Evolutionary conservation across 2,888 invertebrate species (phyloP).

Genomic region (Metopia argyrocephala): DNA sequence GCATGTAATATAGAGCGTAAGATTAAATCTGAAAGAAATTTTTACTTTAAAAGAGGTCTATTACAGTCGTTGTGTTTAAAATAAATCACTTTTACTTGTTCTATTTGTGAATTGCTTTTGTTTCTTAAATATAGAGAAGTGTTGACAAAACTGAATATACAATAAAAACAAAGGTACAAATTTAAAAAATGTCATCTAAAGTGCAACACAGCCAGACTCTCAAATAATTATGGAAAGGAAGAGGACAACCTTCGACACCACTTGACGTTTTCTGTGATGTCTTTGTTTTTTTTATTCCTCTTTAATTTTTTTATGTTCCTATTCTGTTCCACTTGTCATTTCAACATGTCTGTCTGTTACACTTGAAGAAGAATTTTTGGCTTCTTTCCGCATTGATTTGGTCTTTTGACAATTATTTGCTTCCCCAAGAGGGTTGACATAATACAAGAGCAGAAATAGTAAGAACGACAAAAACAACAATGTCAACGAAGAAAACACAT

Average conservation of each 20-base stretch:
- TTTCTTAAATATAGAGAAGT: constrained; percentile 21
- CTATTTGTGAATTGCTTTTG: constrained; percentile 9
- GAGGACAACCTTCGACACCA: constrained; percentile 60
- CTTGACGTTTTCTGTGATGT: constrained; percentile 56
- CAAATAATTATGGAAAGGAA: constrained; percentile 33
- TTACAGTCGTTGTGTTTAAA: background rate
- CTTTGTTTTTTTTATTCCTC: background rate
- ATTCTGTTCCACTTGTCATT: constrained; percentile 15
- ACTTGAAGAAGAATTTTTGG: constrained; percentile 57
- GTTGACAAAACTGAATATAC: background rate
- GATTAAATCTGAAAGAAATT: background rate
- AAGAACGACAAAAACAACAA: constrained; percentile 23
- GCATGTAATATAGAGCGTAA: no score
- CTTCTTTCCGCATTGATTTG: constrained; percentile 64
- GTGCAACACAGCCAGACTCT: constrained; percentile 44
- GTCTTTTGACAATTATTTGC: constrained; percentile 61
- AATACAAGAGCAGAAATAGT: constrained; percentile 36
- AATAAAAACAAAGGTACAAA: constrained; percentile 4
- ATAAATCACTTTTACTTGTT: constrained; percentile 22
- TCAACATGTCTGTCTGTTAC: constrained; percentile 37
- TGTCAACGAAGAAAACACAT: background rate
- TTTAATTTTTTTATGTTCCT: no score
- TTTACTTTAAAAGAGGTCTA: background rate
- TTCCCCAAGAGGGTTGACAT: constrained; percentile 58
- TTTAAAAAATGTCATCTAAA: constrained; percentile 57